Conservation (phyloP, 2,888 invertebrate species). For the Lasius platythorax region DNA sequence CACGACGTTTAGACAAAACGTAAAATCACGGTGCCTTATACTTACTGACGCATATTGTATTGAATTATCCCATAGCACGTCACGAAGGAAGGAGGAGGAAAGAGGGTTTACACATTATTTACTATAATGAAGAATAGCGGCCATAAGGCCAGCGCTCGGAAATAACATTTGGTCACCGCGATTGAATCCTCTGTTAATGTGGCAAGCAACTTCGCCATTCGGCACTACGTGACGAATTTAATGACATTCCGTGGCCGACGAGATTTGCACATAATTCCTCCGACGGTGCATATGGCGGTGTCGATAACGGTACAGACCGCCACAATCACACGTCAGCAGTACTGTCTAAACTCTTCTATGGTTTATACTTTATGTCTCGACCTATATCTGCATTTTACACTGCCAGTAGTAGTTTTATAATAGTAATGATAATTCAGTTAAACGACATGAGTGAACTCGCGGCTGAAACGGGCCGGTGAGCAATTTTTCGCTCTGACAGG, state of each 20-base stretch:
- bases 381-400: slow-evolving; percentile 42
- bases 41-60: background rate
- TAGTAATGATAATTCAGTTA: slow-evolving; percentile 30
- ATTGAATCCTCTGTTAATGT: slow-evolving; percentile 63
- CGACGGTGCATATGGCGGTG: slow-evolving; percentile 47
- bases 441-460: background rate
- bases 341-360: slow-evolving; percentile 40
- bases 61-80: background rate
- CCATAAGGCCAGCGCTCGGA: slow-evolving; percentile 51
- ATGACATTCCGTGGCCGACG: slow-evolving; percentile 67
- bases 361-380: slow-evolving; percentile 40
- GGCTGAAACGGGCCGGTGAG: background rate
- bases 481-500: slow-evolving; percentile 15
- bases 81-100: background rate
- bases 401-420: slow-evolving; percentile 3
- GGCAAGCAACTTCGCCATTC: slow-evolving; percentile 27
- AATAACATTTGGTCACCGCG: slow-evolving; percentile 60
- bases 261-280: slow-evolving; percentile 70
- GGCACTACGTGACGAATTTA: slow-evolving; percentile 69
- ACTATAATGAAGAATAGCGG: slow-evolving; percentile 44
- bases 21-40: background rate
- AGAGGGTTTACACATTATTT: slow-evolving; percentile 61
- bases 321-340: slow-evolving; percentile 47
- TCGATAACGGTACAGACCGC: slow-evolving; percentile 64
- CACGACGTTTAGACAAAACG: background rate